Base-by-base conservation (phyloP, 2,797 vertebrate genomes). In the Chrosomus eos region DNA sequence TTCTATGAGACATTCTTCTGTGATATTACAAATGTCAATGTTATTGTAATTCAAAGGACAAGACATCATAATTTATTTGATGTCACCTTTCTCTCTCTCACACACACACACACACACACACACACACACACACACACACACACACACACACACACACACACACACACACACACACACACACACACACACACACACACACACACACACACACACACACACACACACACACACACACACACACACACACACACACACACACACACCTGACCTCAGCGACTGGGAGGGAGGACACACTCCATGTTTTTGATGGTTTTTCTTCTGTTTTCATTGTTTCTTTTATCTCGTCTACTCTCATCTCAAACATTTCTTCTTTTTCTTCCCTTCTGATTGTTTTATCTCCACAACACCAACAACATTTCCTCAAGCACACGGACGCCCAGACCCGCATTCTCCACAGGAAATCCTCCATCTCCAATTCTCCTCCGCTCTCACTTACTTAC, bases 381-480 rank as follows among this genome's bases (percentile, higher is more conserved):
- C 64, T 85, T 43, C 82, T 81, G 38, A 48, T 88, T n/a, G 88
- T 90, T 88, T 83, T 87, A 75, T 90, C 90, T 55, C 91, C 88
- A 45, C 87, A 91, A 87, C 93, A 95, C 89, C 93, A 92, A 90
- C 94, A 95, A 91, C 90, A 93, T 13, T 88, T 90, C 72, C 87
- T 91, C 53, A 76, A 82, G 85, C 94, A 93, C 79, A 81, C 87
- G 16, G 89, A 81, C 70, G 89, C 90, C 31, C 71, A 87, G 58
- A 89, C 89, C 67, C 91, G 93, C 68, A 92, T 45, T 87, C 94
- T 95, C 87, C 93, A 86, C n/a, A 88, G 84, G 58, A 90, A 28
- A 38, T 93, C 93, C 89, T 96, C 96, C 96, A 96, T 97, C 72
- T 92, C 92, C 53, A 87, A 87, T 81, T 55, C 87, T 13, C 23